phyloP scores from a whole-genome alignment of 1,140 invertebrate species.

The Stegodyphus dumicola region DNA sequence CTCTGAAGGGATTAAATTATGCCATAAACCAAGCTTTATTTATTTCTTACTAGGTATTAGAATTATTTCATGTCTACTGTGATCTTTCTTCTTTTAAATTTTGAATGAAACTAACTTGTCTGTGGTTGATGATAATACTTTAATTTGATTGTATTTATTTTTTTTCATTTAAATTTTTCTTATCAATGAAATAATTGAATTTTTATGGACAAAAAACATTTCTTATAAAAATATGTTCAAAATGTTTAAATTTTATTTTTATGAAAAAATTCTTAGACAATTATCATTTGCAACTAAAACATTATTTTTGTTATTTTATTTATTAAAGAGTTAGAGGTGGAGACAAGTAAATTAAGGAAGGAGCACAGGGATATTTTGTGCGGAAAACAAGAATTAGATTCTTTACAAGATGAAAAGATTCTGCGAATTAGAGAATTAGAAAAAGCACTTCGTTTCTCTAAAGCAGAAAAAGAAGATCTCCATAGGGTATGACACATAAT shows the following conservation, averaged over 20 bases:
- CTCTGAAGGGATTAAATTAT: too few species aligned
- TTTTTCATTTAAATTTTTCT: too few species aligned
- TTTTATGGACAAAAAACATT: neutral
- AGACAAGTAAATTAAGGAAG: conserved; percentile 75
- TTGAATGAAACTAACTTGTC: too few species aligned
- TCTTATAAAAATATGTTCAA: neutral
- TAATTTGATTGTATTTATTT: too few species aligned
- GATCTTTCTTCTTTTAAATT: too few species aligned
- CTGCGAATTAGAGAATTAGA: conserved; percentile 75
- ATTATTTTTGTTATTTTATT: conserved; percentile 3
- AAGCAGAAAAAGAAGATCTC: conserved; percentile 71
- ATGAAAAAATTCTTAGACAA: neutral
- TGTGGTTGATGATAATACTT: too few species aligned
- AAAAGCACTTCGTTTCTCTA: conserved; percentile 75
- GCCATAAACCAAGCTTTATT: too few species aligned
- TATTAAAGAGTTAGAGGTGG: conserved; percentile 77
- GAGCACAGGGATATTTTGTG: conserved; percentile 58
- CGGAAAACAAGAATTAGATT: conserved; percentile 63
- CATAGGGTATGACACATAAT: conserved; percentile 71
- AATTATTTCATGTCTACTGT: too few species aligned
- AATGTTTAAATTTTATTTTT: neutral
- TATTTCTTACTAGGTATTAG: too few species aligned
- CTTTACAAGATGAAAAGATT: conserved; percentile 64
- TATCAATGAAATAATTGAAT: too few species aligned
- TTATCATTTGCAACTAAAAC: conserved; percentile 11